Evolutionary conservation across 1,140 invertebrate genomes (phyloP), one percentile per base, ranked within the genome.

Genomic region (Drosophila teissieri): DNA sequence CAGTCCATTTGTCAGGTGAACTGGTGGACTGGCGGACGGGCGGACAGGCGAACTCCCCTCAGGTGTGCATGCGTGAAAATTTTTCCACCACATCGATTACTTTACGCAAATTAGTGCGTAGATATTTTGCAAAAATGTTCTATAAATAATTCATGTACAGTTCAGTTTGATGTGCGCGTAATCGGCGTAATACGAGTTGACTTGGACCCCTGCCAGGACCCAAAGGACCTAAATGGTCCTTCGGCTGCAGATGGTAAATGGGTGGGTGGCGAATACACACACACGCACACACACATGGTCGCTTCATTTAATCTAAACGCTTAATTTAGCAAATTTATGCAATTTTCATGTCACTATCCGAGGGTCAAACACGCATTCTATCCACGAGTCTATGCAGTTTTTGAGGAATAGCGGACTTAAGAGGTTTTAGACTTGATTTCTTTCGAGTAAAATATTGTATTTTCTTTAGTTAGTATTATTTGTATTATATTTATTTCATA

Each of bases 41-140:
- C 8, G 31, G 31, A 39, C 37, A 5, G 37, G 37, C 4, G 19
- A 12, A n/a, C 49, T 46, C 56, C 80, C 48, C 67, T 69, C 60
- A 69, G 68, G 77, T 80, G 77, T 79, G 84, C 77, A 89, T 89
- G 84, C 84, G 80, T 89, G 77, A 89, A 89, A 80, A 89, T 80
- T 89, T 80, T 89, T 89, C 84, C 84, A 89, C 84, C 84, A 89
- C 84, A 89, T 89, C 84, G 84, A 89, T 89, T 89, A 89, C 84
- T 89, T 89, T 89, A 83, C 84, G 77, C 84, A 89, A 89, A 89
- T 89, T 89, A 89, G 84, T 89, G 84, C 84, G 84, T 89, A 89
- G 84, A 89, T 89, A 89, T 89, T 88, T 89, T 89, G 84, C 84
- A 89, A 89, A 88, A 89, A 89, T 89, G 63, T 89, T 89, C 84